Conservation (phyloP, 2,888 invertebrate species). For the Antitype chi region DNA sequence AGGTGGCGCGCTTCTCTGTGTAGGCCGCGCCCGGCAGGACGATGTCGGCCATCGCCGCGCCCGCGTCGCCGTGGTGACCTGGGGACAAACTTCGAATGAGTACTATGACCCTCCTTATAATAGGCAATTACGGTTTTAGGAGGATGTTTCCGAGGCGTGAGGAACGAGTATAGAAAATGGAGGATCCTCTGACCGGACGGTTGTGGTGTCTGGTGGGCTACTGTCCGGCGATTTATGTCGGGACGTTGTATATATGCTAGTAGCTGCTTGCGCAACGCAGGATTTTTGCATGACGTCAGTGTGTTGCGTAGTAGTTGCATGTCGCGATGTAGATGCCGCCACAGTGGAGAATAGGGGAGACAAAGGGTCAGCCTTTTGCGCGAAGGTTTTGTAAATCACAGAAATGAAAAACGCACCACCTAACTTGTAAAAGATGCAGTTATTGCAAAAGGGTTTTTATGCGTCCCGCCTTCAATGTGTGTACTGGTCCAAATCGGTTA, state of each 20-base stretch:
- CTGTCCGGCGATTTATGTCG: no score
- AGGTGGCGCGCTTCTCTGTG: constrained; percentile 99
- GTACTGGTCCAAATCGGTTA: no score
- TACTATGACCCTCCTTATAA: neutral
- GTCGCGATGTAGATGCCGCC: no score
- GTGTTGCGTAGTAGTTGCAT: no score
- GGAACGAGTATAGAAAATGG: no score
- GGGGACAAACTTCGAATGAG: neutral
- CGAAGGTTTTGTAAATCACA: neutral
- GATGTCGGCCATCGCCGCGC: constrained; percentile 97
- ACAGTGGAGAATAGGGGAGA: neutral
- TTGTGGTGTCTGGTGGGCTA: no score
- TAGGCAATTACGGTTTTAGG: neutral
- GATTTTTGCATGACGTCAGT: no score
- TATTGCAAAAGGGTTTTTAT: neutral
- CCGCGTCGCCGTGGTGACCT: constrained; percentile 99
- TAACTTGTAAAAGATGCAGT: neutral
- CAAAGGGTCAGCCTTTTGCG: neutral
- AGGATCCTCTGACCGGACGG: no score
- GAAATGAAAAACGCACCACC: no score
- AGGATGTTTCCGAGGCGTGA: no score
- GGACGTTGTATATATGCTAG: no score
- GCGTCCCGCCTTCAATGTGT: neutral
- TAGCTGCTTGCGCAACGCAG: no score
- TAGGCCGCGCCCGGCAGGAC: constrained; percentile 99